Evolutionary conservation across 2,888 invertebrate genomes (phyloP), one percentile per base, ranked within the genome.

Genomic region (Apodemia hepburni): DNA sequence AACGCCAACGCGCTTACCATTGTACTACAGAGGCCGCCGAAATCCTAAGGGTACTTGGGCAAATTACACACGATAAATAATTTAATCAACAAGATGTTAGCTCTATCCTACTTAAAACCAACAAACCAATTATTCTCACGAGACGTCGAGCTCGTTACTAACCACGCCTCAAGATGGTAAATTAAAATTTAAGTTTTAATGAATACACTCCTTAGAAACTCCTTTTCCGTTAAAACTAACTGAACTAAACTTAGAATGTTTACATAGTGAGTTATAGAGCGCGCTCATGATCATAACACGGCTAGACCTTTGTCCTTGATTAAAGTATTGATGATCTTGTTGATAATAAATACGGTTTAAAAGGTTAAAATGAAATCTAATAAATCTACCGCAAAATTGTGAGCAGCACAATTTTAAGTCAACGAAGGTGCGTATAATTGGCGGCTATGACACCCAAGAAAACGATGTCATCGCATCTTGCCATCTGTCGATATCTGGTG

Each of bases 141-240:
- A 57, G 54, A 57, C 54, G 54, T 15, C 29, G 54, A 57, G 29
- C 54, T 57, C 54, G 54, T 57, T 57, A 27, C 54, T 27, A 57
- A 64, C 64, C 59, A 59, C 61, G 61, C 61, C n/a, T 57, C 29
- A 29, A 57, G 54, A 57, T 27, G 27, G 15, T 57, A 57, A 57
- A 57, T 57, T 66, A 64, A 62, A 66, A 54, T 64, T 66, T 64
- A 66, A 66, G 61, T 65, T 66, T 65, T 66, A 65, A 66, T 66
- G 66, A 65, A 65, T 58, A 60, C 54, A 57, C 60, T 63, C 61
- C 61, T 66, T 60, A 60, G 47, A 60, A 58, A 59, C 61, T 61
- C 63, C 63, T 61, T 57, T 27, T 57, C 15, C 22, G 54, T 57
- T 57, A 47, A 47, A 47, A 47, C 45, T 47, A 47, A 47, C 45